Percentiles rank a stretch among this genome's conserved stretches.
Evolutionary conservation across 2,113 vertebrate genomes (phyloP).

Genomic region (Pedionomus torquatus): DNA sequence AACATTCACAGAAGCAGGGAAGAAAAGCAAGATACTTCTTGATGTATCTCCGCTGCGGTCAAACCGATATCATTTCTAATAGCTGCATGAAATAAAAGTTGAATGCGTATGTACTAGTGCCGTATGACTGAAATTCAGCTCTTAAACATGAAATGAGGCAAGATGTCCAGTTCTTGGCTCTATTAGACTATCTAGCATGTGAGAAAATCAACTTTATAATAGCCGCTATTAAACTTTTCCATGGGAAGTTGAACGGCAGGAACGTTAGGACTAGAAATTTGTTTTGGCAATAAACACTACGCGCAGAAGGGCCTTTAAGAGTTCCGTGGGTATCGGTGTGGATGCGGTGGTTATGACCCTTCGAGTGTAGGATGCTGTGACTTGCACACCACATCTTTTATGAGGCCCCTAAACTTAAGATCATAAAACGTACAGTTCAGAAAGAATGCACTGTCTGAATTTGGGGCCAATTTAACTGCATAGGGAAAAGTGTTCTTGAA

Average conservation of each 20-base stretch:
- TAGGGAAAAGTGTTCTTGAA: constrained; percentile 11
- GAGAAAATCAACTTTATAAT: not conserved
- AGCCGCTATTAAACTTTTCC: constrained; percentile 30
- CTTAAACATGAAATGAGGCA: not conserved
- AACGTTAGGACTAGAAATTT: constrained; percentile 21
- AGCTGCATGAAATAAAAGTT: not conserved
- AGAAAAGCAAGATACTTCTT: not conserved
- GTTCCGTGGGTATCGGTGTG: not conserved
- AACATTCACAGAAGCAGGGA: fast-evolving
- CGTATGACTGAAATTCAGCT: not conserved
- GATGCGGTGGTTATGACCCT: constrained; percentile 23
- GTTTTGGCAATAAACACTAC: constrained; percentile 33
- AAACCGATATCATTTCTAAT: not conserved
- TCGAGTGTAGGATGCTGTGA: constrained; percentile 9
- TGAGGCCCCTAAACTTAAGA: constrained; percentile 31
- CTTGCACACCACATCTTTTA: constrained; percentile 30
- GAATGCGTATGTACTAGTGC: not conserved
- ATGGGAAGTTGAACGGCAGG: constrained; percentile 30
- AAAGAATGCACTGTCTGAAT: constrained; percentile 39
- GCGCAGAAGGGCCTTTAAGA: constrained; percentile 8
- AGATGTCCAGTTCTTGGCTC: constrained; percentile 6
- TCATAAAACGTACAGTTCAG: constrained; percentile 10
- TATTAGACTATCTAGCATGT: not conserved
- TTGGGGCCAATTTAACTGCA: not conserved
- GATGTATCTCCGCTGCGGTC: not conserved